Conservation (phyloP, 2,113 vertebrate species). For the Archocentrus centrarchus region DNA sequence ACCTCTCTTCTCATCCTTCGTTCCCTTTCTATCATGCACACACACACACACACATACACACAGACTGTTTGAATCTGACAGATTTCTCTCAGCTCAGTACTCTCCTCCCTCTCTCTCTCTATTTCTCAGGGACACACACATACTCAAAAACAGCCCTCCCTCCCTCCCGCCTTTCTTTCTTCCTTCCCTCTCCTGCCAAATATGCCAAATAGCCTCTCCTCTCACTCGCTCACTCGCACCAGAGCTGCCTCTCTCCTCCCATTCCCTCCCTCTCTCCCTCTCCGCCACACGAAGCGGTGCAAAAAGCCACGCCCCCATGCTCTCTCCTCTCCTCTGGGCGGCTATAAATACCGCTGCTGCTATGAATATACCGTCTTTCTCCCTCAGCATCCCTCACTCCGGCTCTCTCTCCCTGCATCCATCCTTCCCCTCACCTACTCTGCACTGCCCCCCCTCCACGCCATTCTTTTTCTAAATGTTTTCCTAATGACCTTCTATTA, state of each 20-base stretch:
- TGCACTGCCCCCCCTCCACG: constrained; percentile 13
- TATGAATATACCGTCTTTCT: constrained; percentile 84
- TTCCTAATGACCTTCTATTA: constrained; percentile 81
- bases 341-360: constrained; percentile 85
- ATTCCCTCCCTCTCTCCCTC: constrained; percentile 51
- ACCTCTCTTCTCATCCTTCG: constrained; percentile 58
- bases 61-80: constrained; percentile 79
- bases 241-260: constrained; percentile 58
- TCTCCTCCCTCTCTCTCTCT: constrained; percentile 57
- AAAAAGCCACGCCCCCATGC: constrained; percentile 75
- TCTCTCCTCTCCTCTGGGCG: constrained; percentile 77
- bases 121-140: constrained; percentile 48
- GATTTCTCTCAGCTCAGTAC: constrained; percentile 77
- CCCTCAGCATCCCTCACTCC: constrained; percentile 75
- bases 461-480: constrained; percentile 50
- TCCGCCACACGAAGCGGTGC: constrained; percentile 59
- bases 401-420: constrained; percentile 43
- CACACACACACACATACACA: constrained; percentile 37
- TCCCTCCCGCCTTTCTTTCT: constrained; percentile 50
- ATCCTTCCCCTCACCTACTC: constrained; percentile 48
- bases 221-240: constrained; percentile 45
- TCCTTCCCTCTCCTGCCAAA: constrained; percentile 67
- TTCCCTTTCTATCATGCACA: constrained; percentile 32
- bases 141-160: constrained; percentile 69
- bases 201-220: constrained; percentile 67